Percentiles rank a stretch among this genome's conserved stretches.
Conservation (phyloP, 2,888 invertebrate genomes). For the Stratiomys singularior region DNA sequence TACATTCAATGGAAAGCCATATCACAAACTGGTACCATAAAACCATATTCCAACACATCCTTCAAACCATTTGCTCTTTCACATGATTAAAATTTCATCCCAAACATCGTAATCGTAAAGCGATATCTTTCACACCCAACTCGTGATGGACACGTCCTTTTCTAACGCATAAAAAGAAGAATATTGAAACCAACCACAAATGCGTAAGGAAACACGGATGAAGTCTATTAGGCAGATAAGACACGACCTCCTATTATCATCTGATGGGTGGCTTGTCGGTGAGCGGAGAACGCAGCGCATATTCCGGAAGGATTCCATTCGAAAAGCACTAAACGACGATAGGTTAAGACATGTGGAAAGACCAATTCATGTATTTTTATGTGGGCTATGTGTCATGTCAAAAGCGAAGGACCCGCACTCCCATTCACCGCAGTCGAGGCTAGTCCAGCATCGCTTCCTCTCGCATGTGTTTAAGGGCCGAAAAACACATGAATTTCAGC, state of each 20-base stretch:
- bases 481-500: slow-evolving; percentile 21
- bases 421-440: slow-evolving; percentile 15
- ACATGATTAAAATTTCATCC: slow-evolving; percentile 52
- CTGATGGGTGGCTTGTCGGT: slow-evolving; percentile 24
- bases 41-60: background rate
- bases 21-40: background rate
- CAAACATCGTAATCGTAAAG: slow-evolving; percentile 51
- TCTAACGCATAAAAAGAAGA: background rate
- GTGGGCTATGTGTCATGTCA: slow-evolving; percentile 47
- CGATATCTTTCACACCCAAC: slow-evolving; percentile 50
- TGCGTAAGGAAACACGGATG: slow-evolving; percentile 10
- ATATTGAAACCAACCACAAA: slow-evolving; percentile 4
- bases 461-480: slow-evolving; percentile 14
- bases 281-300: background rate
- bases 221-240: slow-evolving; percentile 51
- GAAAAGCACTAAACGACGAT: slow-evolving; percentile 35
- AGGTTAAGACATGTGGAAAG: slow-evolving; percentile 46
- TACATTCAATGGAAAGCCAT: slow-evolving; percentile 12
- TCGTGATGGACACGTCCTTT: slow-evolving; percentile 46
- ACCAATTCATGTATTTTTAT: slow-evolving; percentile 51
- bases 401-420: slow-evolving; percentile 25
- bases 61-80: slow-evolving; percentile 22
- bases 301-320: background rate
- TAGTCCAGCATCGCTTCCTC: slow-evolving; percentile 2
- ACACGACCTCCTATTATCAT: slow-evolving; percentile 50